Base-by-base conservation (phyloP, 2,113 vertebrate genomes). In the Carassius auratus region DNA sequence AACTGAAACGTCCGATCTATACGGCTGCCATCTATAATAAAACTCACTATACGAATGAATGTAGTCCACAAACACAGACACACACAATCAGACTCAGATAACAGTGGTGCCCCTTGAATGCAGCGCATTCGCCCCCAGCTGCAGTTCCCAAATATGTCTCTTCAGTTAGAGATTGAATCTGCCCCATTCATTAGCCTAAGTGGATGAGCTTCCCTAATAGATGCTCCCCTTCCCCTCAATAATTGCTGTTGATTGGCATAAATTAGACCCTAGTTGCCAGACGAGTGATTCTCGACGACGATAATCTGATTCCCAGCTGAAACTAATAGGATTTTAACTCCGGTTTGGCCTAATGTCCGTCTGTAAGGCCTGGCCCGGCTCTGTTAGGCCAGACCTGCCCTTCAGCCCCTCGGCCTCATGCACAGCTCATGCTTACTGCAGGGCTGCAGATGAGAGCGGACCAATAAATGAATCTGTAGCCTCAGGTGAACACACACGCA, bases 261-360 rank as follows among this genome's bases (percentile, higher is more conserved):
- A 95, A 96, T 95, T 95, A 96, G 95, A 93, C 94, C 93, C 94
- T 95, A 94, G 95, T 96, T 96, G 95, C 95, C 95, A 96, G 95
- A 95, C 95, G 93, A 95, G 95, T 95, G 94, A 96, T 95, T 96
- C 94, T 96, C 95, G 87, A 95, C 94, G 94, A 95, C 91, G 94
- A 95, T 96, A 96, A 96, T 96, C 93, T 82, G 93, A 96, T 96
- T 96, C 92, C 93, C 91, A 94, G 94, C 94, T 96, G 94, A 96
- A 96, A 96, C 95, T 96, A 96, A 96, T 96, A 96, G 95, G 95
- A 96, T 96, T 96, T 95, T 94, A 96, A 96, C 95, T 96, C 94
- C 91, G 93, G 94, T 92, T 93, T 90, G 93, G 94, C 94, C 94
- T 96, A 95, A 95, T 96, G 94, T 95, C 94, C 93, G 94, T 96